Evolutionary conservation across 1,140 invertebrate species (phyloP), one percentile per base, ranked within the genome.

Genomic region (Octopus sinensis): DNA sequence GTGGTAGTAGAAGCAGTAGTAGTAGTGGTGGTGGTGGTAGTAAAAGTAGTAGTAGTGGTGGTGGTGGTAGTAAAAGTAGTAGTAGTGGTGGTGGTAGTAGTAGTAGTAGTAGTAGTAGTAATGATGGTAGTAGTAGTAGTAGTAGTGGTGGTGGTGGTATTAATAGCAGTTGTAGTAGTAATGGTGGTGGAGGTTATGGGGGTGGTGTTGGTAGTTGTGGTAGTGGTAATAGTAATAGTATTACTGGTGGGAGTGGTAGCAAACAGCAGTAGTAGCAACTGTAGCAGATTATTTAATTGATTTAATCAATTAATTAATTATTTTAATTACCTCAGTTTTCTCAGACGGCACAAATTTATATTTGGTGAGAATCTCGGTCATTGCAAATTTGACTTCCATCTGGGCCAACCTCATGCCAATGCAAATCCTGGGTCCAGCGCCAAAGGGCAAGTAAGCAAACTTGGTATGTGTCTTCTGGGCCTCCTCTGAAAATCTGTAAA

Each of bases 381-480:
- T 56, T 5, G 86, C 84, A 53, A 89, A 80, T 78, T 89, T 89
- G 76, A 88, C 81, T 78, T 88, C 86, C 81, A 89, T 79, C 79
- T 87, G 80, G 4, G 88, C 88, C 56, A 89, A 80, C 54, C 88
- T 76, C 84, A 88, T 85, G 54, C 88, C 89, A 53, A 90, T 86
- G 81, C 89, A 90, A n/a, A 82, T 82, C 10, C 88, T 77, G 4
- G 88, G 89, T 5, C 88, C 89, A 9, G 54, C 82, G 10, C 87
- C 88, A 56, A 88, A 89, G 30, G 88, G 84, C 10, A 88, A 62
- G 75, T 85, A 91, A 4, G 85, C 86, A 54, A 87, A 86, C 0
- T 87, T 85, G 56, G 83, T 78, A 13, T 87, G 85, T 12, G 83
- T 84, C 0, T 78, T 80, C 43, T 84, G 85, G 53, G 87, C 86